Percentiles rank a stretch among this genome's conserved stretches.
These are phyloP conservation scores for Dreissena rostriformis DNA, from an alignment of 1,140 invertebrate genomes.

Conservation along the genomic window DNA sequence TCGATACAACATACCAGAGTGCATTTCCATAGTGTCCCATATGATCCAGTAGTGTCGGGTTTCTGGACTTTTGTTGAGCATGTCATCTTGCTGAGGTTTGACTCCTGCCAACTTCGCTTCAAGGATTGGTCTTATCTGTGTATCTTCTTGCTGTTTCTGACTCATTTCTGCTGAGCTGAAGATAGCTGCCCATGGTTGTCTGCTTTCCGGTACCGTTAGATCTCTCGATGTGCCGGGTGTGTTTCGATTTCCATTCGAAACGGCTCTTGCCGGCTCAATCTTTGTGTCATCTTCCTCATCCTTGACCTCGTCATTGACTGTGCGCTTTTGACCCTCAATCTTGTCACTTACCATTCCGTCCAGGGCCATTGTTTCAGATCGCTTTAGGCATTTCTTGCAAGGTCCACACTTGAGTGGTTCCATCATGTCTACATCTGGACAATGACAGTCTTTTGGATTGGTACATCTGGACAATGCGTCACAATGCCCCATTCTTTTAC, in stretches of 20 bases:
- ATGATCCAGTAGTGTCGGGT: background rate
- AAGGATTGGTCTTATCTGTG: background rate
- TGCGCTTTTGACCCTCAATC: background rate
- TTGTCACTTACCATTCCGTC: background rate
- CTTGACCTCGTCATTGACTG: background rate
- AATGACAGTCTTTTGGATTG: constrained; percentile 26
- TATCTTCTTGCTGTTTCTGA: background rate
- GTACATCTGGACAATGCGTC: constrained; percentile 63
- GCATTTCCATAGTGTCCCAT: background rate
- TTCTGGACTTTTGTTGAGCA: background rate
- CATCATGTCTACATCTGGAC: constrained; percentile 6
- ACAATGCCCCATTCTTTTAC: constrained; percentile 63
- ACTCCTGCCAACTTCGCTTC: background rate
- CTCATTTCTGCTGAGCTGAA: background rate
- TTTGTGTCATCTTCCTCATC: background rate
- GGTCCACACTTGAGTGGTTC: constrained; percentile 41
- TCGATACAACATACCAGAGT: background rate
- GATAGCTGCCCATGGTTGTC: background rate
- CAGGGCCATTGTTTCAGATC: background rate
- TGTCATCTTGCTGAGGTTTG: background rate
- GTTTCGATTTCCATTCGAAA: no score
- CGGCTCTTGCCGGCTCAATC: background rate
- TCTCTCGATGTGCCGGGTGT: no score
- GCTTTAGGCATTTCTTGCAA: constrained; percentile 8
- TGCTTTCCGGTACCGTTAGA: background rate